Evolutionary conservation across 2,797 vertebrate species (phyloP), one percentile per base, ranked within the genome.

Genomic region (Gobio occitaniae): DNA sequence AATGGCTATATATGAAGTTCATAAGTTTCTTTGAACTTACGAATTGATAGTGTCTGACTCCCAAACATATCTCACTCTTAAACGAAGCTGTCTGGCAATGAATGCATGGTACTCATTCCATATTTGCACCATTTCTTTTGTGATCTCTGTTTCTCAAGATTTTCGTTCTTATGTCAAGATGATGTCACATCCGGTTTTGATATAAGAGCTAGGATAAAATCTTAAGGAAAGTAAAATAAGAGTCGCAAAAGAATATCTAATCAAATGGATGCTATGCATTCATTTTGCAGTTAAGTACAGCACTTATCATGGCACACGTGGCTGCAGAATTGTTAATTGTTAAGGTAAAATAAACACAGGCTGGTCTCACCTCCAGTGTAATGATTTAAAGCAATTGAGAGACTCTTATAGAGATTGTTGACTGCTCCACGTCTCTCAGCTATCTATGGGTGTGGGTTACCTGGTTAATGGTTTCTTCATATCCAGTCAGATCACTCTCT

Each of bases 401-500:
- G 47, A 48, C 48, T 7, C 63, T 32, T 16, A 65, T 32, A 65
- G 63, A 65, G 63, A 32, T 3, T 36, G 16, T 21, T 15, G 21
- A 38, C 52, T n/a, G n/a, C 29, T 76, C 81, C 74, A 88, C 10
- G 56, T 83, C 50, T 63, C 66, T 36, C 59, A 59, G 50, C 66
- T 88, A 81, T 70, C 71, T 66, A 88, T 83, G 90, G 90, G 89
- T 89, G 41, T 25, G 88, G 75, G 87, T 96, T 96, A 96, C 95
- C 95, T 96, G 93, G 74, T 59, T 89, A 66, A 89, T 78, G 88
- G 87, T 82, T 84, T 91, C 92, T 89, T 95, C 94, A 87, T 93
- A 90, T 94, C 91, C 94, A 92, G 86, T 89, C 93, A 94, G 91
- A 93, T 95, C 95, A 94, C 91, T 93, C 78, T 95, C 95, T 88